Evolutionary conservation across 2,797 vertebrate species (phyloP).

Genomic region (Tenualosa ilisha): DNA sequence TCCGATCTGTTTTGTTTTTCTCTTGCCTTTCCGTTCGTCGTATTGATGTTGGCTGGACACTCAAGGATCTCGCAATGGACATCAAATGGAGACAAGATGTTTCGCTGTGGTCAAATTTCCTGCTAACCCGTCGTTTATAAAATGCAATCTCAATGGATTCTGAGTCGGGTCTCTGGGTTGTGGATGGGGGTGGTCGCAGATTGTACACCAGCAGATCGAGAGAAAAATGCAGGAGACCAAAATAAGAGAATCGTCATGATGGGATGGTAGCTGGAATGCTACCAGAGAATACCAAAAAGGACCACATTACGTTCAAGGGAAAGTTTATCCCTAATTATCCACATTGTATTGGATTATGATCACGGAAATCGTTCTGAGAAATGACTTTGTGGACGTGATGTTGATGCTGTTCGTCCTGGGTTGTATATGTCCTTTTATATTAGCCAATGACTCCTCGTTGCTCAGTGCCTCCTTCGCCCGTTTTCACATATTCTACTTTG

Average conservation of each 20-base stretch:
- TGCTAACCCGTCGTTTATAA: constrained; percentile 50
- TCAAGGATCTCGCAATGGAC: constrained; percentile 62
- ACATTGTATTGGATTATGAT: constrained; percentile 67
- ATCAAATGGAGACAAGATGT: constrained; percentile 59
- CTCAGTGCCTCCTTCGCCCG: constrained; percentile 58
- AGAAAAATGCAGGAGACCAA: constrained; percentile 58
- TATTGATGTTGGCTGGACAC: constrained; percentile 46
- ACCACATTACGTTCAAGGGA: constrained; percentile 40
- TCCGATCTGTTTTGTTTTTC: constrained; percentile 46
- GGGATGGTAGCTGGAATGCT: constrained; percentile 61
- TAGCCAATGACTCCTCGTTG: constrained; percentile 47
- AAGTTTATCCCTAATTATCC: constrained; percentile 47
- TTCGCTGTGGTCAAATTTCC: constrained; percentile 54
- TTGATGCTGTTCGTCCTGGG: constrained; percentile 52
- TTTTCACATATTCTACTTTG: constrained; percentile 62
- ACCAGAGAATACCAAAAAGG: constrained; percentile 56
- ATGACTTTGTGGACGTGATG: constrained; percentile 66
- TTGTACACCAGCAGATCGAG: constrained; percentile 57
- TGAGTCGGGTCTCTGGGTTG: constrained; percentile 59
- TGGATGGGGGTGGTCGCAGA: constrained; percentile 56
- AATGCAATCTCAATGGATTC: constrained; percentile 63
- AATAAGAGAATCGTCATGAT: constrained; percentile 63
- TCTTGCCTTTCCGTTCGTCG: constrained; percentile 48
- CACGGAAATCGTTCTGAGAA: constrained; percentile 59
- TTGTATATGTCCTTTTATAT: constrained; percentile 58